These are phyloP conservation scores for Meteorus colon DNA, from an alignment of 2,888 invertebrate species.

Conservation along the genomic window DNA sequence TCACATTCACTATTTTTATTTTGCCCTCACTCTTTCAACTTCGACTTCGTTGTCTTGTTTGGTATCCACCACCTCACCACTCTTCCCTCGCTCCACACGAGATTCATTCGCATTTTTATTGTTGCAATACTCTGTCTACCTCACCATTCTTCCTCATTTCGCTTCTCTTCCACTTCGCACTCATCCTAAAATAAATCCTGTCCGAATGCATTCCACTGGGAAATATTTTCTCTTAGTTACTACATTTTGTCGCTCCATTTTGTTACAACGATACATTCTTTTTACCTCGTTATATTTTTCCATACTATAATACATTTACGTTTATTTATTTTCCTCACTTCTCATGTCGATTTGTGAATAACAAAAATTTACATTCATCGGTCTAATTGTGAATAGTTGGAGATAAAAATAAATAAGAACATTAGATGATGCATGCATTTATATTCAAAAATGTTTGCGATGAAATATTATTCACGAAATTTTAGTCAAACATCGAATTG, in stretches of 20 bases:
- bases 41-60: conserved; percentile 40
- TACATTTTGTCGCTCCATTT: conserved; percentile 16
- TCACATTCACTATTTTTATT: conserved; percentile 29
- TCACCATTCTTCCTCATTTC: conserved; percentile 9
- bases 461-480: background rate
- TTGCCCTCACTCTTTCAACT: conserved; percentile 34
- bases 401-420: background rate
- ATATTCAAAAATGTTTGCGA: background rate
- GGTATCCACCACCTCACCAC: conserved; percentile 30
- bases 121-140: conserved; percentile 26
- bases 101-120: conserved; percentile 36
- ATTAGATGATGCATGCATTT: no score
- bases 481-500: no score
- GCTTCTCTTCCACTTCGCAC: background rate
- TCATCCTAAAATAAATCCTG: conserved; percentile 21
- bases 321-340: background rate
- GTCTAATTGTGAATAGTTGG: background rate
- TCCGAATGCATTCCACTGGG: background rate
- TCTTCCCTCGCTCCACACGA: conserved; percentile 20
- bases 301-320: background rate
- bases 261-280: background rate
- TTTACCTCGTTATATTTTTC: background rate
- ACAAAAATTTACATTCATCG: background rate
- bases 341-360: background rate
- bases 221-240: conserved; percentile 2